These are phyloP conservation scores for Phengaris arion DNA, from an alignment of 2,888 invertebrate species.

Conservation along the genomic window DNA sequence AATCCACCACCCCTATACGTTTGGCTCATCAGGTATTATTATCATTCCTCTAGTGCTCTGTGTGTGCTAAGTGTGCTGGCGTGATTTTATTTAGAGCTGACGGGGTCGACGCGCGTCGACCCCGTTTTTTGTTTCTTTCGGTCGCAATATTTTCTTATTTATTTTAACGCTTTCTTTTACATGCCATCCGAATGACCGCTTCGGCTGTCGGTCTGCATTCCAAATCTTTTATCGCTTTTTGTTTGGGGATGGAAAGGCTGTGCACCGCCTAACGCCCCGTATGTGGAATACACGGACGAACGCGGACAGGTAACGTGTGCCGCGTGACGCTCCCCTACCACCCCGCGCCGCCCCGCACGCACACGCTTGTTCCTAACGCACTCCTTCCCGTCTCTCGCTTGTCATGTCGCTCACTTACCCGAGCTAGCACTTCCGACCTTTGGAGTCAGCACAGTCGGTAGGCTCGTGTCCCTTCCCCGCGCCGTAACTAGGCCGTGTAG, in stretches of 20 bases:
- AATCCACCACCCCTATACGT: constrained; percentile 77
- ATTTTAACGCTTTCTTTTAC: constrained; percentile 79
- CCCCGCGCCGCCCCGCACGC: constrained; percentile 32
- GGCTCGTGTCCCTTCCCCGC: constrained; percentile 32
- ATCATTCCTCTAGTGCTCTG: constrained; percentile 75
- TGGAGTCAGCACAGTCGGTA: constrained; percentile 25
- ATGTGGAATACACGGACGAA: constrained; percentile 97
- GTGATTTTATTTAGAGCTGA: constrained; percentile 64
- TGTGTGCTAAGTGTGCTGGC: constrained; percentile 74
- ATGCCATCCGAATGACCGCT: constrained; percentile 79
- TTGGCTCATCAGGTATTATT: constrained; percentile 79
- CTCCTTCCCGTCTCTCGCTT: constrained; percentile 35
- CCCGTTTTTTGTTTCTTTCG: constrained; percentile 57
- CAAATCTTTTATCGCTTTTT: constrained; percentile 76
- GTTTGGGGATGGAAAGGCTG: constrained; percentile 76
- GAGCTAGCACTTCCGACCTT: constrained; percentile 30
- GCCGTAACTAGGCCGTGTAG: constrained; percentile 28
- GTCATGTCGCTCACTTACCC: constrained; percentile 54
- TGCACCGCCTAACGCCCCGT: constrained; percentile 93
- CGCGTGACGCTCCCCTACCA: constrained; percentile 55
- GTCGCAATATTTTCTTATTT: constrained; percentile 74
- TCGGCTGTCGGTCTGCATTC: constrained; percentile 71
- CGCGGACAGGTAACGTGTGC: constrained; percentile 93
- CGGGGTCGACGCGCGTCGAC: constrained; percentile 62
- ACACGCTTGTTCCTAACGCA: constrained; percentile 33